Evolutionary conservation across 2,113 vertebrate genomes (phyloP).

Genomic region (Melozone crissalis): DNA sequence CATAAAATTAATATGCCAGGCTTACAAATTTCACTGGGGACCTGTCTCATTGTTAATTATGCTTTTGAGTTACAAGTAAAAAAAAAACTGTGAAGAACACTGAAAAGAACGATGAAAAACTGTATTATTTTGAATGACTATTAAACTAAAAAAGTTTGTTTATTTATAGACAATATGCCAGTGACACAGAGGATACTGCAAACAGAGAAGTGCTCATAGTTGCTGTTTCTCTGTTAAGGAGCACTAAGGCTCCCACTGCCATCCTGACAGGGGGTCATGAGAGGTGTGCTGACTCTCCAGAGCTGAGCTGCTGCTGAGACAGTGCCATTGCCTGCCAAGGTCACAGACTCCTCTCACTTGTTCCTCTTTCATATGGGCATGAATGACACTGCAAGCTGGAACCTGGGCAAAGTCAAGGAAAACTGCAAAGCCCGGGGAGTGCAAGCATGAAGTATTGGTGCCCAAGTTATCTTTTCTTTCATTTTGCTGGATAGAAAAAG

Average conservation of each 20-base stretch:
- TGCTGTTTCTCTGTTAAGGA: not conserved
- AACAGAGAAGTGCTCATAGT: not conserved
- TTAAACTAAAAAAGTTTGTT: not conserved
- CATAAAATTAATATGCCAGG: not conserved
- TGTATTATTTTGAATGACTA: not conserved
- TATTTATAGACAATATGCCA: not conserved
- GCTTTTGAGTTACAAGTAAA: not conserved
- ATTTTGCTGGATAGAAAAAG: not conserved
- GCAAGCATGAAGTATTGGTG: not conserved
- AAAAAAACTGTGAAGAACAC: too few relatives aligned
- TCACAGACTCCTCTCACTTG: too few relatives aligned
- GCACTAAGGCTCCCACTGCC: accelerated
- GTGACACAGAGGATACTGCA: not conserved
- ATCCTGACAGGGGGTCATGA: not conserved
- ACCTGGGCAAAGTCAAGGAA: not conserved
- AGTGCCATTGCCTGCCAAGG: not conserved
- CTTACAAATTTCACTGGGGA: not conserved
- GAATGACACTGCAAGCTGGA: not conserved
- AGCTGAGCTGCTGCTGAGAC: not conserved
- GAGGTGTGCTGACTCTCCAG: not conserved
- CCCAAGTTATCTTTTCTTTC: not conserved
- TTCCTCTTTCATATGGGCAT: not conserved
- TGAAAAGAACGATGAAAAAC: not conserved
- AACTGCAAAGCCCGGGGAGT: not conserved
- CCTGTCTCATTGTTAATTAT: not conserved